These are phyloP conservation scores for Apoda limacodes DNA, from an alignment of 2,888 invertebrate species.

Conservation along the genomic window DNA sequence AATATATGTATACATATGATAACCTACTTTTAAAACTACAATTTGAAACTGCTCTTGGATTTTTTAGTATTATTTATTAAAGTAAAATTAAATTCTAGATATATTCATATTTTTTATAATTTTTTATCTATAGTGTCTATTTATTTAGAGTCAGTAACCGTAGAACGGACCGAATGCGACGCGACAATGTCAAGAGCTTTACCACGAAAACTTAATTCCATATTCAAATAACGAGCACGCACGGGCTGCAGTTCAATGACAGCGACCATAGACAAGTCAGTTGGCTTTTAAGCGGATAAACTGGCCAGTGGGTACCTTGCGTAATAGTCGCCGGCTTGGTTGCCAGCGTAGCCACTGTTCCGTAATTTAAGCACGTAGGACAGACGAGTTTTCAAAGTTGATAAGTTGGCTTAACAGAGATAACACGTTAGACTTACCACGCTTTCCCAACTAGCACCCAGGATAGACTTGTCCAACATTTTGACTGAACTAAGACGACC, in stretches of 20 bases:
- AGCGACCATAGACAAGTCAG: slow-evolving; percentile 48
- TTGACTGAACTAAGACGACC: slow-evolving; percentile 26
- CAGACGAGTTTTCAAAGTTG: slow-evolving; percentile 13
- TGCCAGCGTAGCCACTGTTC: slow-evolving; percentile 24
- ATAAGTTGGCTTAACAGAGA: slow-evolving; percentile 8
- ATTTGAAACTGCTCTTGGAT: no score
- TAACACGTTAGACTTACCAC: slow-evolving; percentile 63
- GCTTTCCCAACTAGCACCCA: slow-evolving; percentile 65
- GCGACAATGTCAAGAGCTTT: slow-evolving; percentile 59
- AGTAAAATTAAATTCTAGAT: no score
- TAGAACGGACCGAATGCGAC: slow-evolving; percentile 35
- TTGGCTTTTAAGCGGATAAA: slow-evolving; percentile 54
- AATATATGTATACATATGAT: no score
- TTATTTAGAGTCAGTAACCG: slow-evolving; percentile 31
- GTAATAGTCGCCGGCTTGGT: slow-evolving; percentile 31
- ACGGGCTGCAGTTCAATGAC: slow-evolving; percentile 51
- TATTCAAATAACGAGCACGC: slow-evolving; percentile 47
- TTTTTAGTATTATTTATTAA: no score
- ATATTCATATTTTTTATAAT: no score
- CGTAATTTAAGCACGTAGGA: slow-evolving; percentile 29
- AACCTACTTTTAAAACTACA: no score
- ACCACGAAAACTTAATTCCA: slow-evolving; percentile 47
- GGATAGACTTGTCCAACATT: slow-evolving; percentile 58
- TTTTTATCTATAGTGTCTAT: no score
- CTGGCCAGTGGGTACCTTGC: slow-evolving; percentile 51